Conservation (phyloP, 2,113 vertebrate genomes). For the Platysternon megacephalum region DNA sequence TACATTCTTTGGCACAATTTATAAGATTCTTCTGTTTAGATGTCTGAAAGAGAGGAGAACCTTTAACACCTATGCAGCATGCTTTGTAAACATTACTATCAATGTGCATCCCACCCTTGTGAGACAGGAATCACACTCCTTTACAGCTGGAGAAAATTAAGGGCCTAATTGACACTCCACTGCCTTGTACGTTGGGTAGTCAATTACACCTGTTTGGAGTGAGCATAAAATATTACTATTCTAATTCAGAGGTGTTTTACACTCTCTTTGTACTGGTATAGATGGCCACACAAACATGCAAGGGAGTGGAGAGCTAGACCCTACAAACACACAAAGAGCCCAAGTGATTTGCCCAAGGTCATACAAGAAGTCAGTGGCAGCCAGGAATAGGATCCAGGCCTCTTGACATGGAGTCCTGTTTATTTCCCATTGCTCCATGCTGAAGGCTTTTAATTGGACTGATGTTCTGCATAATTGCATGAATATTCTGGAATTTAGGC, state of each 20-base stretch:
- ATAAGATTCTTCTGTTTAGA: slow-evolving; percentile 11
- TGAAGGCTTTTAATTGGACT: neutral
- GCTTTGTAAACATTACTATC: neutral
- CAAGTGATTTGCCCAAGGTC: neutral
- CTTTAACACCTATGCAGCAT: neutral
- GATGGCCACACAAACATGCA: neutral
- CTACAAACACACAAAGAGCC: neutral
- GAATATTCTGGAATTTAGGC: fast-evolving
- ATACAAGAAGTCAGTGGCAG: neutral
- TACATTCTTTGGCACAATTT: neutral
- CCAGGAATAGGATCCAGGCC: neutral
- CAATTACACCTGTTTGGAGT: neutral
- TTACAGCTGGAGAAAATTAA: neutral
- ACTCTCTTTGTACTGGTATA: neutral
- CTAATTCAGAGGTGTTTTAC: neutral
- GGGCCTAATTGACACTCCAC: neutral
- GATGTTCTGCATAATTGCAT: neutral
- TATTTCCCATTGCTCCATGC: fast-evolving
- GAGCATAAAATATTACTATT: neutral
- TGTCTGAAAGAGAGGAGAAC: neutral
- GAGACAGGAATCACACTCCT: neutral
- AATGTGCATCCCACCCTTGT: neutral
- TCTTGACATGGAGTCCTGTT: neutral
- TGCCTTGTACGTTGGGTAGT: neutral
- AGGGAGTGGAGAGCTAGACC: neutral